A percentile compares a stretch with the other conserved stretches of the same genome.
Evolutionary conservation across 2,113 vertebrate species (phyloP).

Genomic region (Rana temporaria): DNA sequence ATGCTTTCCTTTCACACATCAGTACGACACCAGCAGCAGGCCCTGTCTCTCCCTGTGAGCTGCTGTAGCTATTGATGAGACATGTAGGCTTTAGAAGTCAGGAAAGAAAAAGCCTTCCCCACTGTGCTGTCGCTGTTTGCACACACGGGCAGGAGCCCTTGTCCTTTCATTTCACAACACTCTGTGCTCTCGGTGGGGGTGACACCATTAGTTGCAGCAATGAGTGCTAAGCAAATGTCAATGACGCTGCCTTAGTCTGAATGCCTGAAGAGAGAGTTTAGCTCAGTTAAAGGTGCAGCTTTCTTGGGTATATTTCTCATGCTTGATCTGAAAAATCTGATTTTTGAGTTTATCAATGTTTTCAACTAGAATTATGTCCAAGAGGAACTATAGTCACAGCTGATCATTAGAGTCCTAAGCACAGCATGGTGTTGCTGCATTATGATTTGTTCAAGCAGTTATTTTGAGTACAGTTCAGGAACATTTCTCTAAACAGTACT

Average conservation of each 20-base stretch:
- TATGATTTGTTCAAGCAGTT: too few species aligned
- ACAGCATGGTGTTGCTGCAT: too few species aligned
- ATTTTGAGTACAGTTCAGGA: too few species aligned
- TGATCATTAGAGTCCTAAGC: too few species aligned
- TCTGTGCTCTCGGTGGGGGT: neutral
- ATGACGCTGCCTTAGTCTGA: neutral
- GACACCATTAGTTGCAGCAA: constrained; percentile 14
- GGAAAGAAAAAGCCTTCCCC: constrained; percentile 39
- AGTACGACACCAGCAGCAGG: constrained; percentile 33
- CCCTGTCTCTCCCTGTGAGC: constrained; percentile 10
- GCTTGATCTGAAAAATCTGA: neutral
- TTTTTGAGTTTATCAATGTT: too few species aligned
- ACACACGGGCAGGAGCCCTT: constrained; percentile 37
- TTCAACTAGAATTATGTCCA: too few species aligned
- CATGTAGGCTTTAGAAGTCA: constrained; percentile 36
- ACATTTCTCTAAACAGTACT: too few species aligned
- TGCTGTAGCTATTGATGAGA: constrained; percentile 46
- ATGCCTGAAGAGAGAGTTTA: constrained; percentile 2
- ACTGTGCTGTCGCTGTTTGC: constrained; percentile 48
- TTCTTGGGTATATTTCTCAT: neutral
- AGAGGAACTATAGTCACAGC: too few species aligned
- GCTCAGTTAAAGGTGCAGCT: constrained; percentile 33
- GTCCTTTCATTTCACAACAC: constrained; percentile 40
- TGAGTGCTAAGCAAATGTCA: constrained; percentile 47
- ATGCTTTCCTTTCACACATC: constrained; percentile 37